Base-by-base conservation (phyloP, 2,888 invertebrate genomes). In the Heliconius cydno region DNA sequence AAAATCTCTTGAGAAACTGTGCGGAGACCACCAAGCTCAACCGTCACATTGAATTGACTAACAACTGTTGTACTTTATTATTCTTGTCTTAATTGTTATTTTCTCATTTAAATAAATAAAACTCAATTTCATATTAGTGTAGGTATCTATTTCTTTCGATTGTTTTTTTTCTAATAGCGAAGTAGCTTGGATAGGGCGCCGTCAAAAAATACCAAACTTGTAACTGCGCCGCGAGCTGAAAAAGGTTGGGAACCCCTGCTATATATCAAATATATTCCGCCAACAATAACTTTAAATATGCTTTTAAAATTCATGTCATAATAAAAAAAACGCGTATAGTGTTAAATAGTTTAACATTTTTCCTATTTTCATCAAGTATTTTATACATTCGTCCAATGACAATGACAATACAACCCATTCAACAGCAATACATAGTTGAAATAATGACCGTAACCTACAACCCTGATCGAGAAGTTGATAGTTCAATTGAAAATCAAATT, bases 401-500 rank as follows among this genome's bases (percentile, higher is more conserved):
- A 72, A 57, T n/a, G 57, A 72, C 57, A 72, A 57, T n/a, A 73
- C 72, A 75, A 65, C 5, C 75, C 72, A 72, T 75, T 65, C 19
- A 65, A 28, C 41, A 25, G 63, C 38, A 75, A 75, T 75, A 75
- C 63, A 75, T 75, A 65, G 75, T 75, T 41, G 41, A 63, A 75
- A 73, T 73, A 73, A 78, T 73, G 34, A 73, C 73, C 65, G 66
- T 73, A 73, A 78, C 72, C 73, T 73, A 67, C 67, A 67, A 78
- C 67, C 60, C 63, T 41, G 73, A 60, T 74, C 34, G 78, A 78
- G 66, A 73, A 67, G 66, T 78, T 73, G 71, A 78, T 78, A 73
- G 73, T 67, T 78, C 73, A 78, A 73, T 78, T 78, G 78, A 73
- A 73, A 78, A 78, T 67, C 73, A 66, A 73, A 74, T 78, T 67